A percentile compares a stretch with the other conserved stretches of the same genome.
Evolutionary conservation across 2,113 vertebrate species (phyloP).

Genomic region (Salvelinus alpinus): DNA sequence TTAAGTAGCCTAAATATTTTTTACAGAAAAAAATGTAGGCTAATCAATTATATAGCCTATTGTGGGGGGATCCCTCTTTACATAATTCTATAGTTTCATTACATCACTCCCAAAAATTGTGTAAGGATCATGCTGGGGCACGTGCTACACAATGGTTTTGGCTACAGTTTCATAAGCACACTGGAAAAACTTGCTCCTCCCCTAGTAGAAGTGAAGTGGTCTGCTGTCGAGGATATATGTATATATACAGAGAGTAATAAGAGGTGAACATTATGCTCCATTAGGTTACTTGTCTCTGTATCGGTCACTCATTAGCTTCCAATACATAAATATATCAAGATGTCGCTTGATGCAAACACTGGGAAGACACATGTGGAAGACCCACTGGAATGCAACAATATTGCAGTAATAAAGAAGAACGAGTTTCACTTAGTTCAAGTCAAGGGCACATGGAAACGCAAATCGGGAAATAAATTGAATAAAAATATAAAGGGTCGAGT

Average conservation of each 20-base stretch:
- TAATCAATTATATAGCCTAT: no score
- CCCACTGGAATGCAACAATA: not conserved
- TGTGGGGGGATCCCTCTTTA: no score
- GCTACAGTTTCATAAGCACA: constrained; percentile 11
- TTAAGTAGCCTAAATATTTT: no score
- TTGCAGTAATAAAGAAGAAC: constrained; percentile 42
- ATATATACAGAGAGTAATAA: not conserved
- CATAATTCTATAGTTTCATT: no score
- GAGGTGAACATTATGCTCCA: not conserved
- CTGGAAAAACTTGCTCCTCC: not conserved
- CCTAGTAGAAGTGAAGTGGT: not conserved
- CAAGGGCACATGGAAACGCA: constrained; percentile 44
- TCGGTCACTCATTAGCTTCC: not conserved
- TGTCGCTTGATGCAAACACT: constrained; percentile 5
- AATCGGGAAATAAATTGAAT: constrained; percentile 1
- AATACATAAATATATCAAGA: constrained; percentile 1
- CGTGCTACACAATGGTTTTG: not conserved
- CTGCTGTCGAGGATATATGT: not conserved
- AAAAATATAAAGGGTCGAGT: constrained; percentile 21
- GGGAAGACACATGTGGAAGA: constrained; percentile 38
- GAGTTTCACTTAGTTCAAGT: constrained; percentile 73
- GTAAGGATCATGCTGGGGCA: not conserved
- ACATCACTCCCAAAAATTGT: not conserved
- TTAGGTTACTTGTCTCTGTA: not conserved
- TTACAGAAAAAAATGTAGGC: no score